Evolutionary conservation across 2,797 vertebrate genomes (phyloP).

Genomic region (Hydrocynus forskahlii): DNA sequence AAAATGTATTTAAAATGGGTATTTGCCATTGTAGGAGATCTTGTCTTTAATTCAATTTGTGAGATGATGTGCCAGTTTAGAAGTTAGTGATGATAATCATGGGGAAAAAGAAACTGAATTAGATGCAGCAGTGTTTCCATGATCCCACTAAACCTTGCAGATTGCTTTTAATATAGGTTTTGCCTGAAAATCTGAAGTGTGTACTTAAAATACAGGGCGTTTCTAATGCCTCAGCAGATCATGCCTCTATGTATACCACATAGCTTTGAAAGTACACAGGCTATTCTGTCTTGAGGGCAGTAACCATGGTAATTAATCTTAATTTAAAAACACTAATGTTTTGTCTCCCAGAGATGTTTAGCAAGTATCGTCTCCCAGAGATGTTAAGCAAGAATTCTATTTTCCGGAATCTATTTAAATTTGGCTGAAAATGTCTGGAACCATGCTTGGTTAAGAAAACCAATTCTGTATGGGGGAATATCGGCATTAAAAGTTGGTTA

Average conservation of each 20-base stretch:
- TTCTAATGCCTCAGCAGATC: not conserved
- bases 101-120: not conserved
- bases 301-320: not conserved
- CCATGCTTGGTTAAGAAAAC: not conserved
- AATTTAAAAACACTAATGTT: not conserved
- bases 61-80: no score
- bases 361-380: not conserved
- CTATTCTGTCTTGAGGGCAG: not conserved
- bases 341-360: not conserved
- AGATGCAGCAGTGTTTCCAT: not conserved
- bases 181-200: not conserved
- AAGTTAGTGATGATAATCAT: no score
- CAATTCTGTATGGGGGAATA: no score
- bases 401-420: not conserved
- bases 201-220: not conserved
- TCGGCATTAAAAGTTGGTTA: no score
- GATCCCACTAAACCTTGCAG: not conserved
- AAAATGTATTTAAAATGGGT: no score
- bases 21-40: no score
- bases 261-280: not conserved
- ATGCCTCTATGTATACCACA: slow-evolving; percentile 2
- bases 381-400: not conserved
- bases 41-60: no score
- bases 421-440: not conserved
- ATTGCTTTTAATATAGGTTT: not conserved